Evolutionary conservation across 2,113 vertebrate species (phyloP), one percentile per base, ranked within the genome.

Genomic region (Periophthalmus modestus): DNA sequence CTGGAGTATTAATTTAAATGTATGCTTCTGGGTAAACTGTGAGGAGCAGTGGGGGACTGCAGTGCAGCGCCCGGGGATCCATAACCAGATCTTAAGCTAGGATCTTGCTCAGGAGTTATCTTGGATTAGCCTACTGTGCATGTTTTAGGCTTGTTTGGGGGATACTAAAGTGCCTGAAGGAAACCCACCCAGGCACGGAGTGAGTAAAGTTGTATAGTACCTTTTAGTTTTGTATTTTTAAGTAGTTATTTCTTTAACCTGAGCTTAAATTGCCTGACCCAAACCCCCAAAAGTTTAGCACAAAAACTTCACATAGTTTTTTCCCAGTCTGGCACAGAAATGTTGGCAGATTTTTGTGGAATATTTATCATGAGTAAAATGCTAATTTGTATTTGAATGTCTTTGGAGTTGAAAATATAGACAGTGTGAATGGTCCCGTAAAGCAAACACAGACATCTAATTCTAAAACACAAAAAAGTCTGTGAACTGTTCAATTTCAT

Each of bases 401-500:
- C 80, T 84, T 85, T 75, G 34, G 21, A 15, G 39, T 48, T 65
- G 72, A 52, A 70, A 50, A 70, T 59, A 69, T 71, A 68, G 16
- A 82, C 77, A 72, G n/a, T 71, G 72, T 52, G 15, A 50, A 79
- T 68, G 57, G 59, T 66, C 36, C 48, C 7, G 36, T 72, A 16
- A 69, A 85, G 71, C 62, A 39, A 77, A 77, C 74, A 68, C 74
- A 88, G 72, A 68, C 74, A 88, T 83, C 78, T 73, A 82, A 85
- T 83, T 84, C 61, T 78, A 33, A 87, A 85, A 88, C 75, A 85
- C 68, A 87, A 68, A 66, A 80, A 85, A 80, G 77, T 72, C 80
- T 82, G 76, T 78, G 78, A 89, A 86, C 82, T 84, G 81, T 89
- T 80, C 80, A 78, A 79, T 84, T 88, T 79, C 81, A 82, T 80